A percentile compares a stretch with the other conserved stretches of the same genome.
phyloP scores from a whole-genome alignment of 2,797 vertebrate genomes.

The Cryptoprocta ferox region DNA sequence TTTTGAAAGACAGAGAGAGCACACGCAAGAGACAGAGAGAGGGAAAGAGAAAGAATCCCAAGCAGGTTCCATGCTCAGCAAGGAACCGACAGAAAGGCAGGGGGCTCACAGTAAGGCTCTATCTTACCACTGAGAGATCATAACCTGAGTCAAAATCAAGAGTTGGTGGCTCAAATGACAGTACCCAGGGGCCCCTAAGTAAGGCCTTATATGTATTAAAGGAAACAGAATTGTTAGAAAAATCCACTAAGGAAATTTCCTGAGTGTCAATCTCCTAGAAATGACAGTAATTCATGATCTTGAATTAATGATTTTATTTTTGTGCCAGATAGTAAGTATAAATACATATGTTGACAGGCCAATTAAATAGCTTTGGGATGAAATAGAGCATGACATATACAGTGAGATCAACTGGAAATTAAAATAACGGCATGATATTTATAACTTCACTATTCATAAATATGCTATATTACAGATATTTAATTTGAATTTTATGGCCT shows the following conservation, averaged over 20 bases:
- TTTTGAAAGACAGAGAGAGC: no score
- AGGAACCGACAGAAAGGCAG: no score
- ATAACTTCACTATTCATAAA: background rate
- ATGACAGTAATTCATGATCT: background rate
- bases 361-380: background rate
- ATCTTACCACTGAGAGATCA: no score
- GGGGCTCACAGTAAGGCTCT: no score
- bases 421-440: background rate
- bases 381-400: background rate
- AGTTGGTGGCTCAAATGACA: no score
- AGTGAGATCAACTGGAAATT: background rate
- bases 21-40: no score
- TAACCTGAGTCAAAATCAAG: no score
- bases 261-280: background rate
- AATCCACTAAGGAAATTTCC: background rate
- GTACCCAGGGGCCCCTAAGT: background rate
- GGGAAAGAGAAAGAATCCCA: no score
- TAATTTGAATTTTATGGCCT: background rate
- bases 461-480: background rate
- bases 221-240: background rate
- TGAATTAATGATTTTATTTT: background rate
- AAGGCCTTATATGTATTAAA: background rate
- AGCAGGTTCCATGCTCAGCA: no score
- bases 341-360: background rate
- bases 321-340: background rate